A percentile compares a stretch with the other conserved stretches of the same genome.
phyloP scores from a whole-genome alignment of 1,140 invertebrate species.

The Plectus sambesii region DNA sequence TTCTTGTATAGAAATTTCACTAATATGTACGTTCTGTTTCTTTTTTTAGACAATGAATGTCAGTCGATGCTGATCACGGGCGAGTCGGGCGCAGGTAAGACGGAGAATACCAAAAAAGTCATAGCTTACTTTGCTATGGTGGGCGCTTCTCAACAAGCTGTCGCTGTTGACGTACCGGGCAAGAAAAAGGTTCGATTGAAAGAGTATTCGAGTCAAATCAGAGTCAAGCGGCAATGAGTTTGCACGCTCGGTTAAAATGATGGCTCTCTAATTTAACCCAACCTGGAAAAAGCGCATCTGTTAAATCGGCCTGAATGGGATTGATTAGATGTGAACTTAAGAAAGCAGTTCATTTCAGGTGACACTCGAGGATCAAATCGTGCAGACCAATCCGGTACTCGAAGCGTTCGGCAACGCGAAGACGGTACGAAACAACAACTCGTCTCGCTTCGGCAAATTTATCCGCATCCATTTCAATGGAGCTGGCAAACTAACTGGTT shows the following conservation, averaged over 20 bases:
- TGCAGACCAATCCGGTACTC: constrained; percentile 95
- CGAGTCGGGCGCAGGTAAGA: constrained; percentile 52
- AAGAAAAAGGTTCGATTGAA: no score
- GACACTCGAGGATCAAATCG: constrained; percentile 79
- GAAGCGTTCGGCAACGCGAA: constrained; percentile 99
- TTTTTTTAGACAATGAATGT: constrained; percentile 54
- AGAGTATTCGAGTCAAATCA: no score
- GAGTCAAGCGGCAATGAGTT: no score
- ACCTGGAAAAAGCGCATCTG: no score
- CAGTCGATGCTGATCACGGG: constrained; percentile 87
- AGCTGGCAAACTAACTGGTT: constrained; percentile 96
- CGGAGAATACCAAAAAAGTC: constrained; percentile 50
- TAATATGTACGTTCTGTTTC: no score
- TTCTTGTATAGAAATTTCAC: no score
- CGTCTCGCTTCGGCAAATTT: constrained; percentile 64
- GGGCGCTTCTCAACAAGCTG: constrained; percentile 35
- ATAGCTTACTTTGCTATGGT: constrained; percentile 49
- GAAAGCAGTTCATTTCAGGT: no score
- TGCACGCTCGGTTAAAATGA: no score
- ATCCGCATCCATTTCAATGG: constrained; percentile 99
- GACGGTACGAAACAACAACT: constrained; percentile 86
- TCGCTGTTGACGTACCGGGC: no score
- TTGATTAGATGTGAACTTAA: no score
- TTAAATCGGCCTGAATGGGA: no score
- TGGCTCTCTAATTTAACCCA: no score